Evolutionary conservation across 2,113 vertebrate species (phyloP), one percentile per base, ranked within the genome.

Genomic region (Mormoops blainvillei): DNA sequence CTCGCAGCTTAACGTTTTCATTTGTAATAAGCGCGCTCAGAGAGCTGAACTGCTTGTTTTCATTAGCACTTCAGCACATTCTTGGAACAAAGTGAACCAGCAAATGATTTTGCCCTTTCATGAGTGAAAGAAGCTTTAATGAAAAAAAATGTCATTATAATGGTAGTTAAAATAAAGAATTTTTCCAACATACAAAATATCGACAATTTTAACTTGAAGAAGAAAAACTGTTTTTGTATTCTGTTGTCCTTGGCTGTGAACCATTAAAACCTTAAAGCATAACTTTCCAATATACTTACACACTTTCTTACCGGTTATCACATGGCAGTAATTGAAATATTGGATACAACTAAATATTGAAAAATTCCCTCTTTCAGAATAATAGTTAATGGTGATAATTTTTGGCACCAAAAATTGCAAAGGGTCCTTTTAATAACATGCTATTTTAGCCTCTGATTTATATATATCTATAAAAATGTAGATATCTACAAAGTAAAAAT

Each of bases 101-200:
- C 78, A 97, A 96, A 93, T 95, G 63, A 84, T 95, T 95, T 89
- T 95, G 63, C 56, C 74, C 89, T 94, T 97, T 94, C 83, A 76
- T 89, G 89, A 95, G 96, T 95, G 97, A 96, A 96, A 93, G 76
- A 95, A 45, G 26, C 9, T 82, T 87, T 94, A 91, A 67, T 87
- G 68, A 87, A 76, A 80, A 48, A 92, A 13, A 33, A 80, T 83
- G 83, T 89, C 48, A 87, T 94, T 89, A 84, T 87, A 93, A 67
- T 22, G 48, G 65, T n/a, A 12, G 58, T 95, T 96, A 94, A 45
- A 41, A 70, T 95, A 87, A 95, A 90, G 94, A 82, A 67, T 41
- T 87, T 81, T 94, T 50, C 33, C 26, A 80, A 61, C 26, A 26
- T 93, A 77, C 89, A 38, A 91, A 95, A 67, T 61, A 95, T 76